Percentiles rank a stretch among this genome's conserved stretches.
Evolutionary conservation across 2,113 vertebrate genomes (phyloP).

Genomic region (Hypocryptadius cinnamomeus): DNA sequence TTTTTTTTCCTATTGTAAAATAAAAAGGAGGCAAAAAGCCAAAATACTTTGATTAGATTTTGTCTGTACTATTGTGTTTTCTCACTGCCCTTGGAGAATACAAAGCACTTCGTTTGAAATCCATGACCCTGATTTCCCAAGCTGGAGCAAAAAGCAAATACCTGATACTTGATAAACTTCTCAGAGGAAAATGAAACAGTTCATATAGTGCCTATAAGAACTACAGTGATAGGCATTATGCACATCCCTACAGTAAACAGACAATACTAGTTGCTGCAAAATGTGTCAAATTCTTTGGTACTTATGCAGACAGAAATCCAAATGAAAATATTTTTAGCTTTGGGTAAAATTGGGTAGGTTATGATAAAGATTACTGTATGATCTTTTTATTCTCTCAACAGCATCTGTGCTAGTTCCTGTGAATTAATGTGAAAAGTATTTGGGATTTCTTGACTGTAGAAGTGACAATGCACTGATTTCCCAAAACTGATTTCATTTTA

Average conservation of each 20-base stretch:
- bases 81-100: slow-evolving; percentile 53
- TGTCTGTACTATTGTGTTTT: slow-evolving; percentile 63
- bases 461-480: not conserved
- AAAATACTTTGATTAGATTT: slow-evolving; percentile 69
- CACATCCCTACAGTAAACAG: not conserved
- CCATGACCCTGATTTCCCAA: slow-evolving; percentile 54
- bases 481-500: not conserved
- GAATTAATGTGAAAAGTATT: not conserved
- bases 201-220: not conserved
- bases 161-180: slow-evolving; percentile 35
- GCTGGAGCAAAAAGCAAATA: slow-evolving; percentile 42
- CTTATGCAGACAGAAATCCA: not conserved
- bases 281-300: not conserved
- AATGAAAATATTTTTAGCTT: not conserved
- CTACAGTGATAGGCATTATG: not conserved
- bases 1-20: slow-evolving; percentile 63
- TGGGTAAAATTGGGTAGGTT: not conserved
- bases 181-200: slow-evolving; percentile 31
- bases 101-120: slow-evolving; percentile 58
- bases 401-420: not conserved
- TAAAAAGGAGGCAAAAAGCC: slow-evolving; percentile 70
- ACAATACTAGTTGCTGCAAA: not conserved
- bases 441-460: not conserved
- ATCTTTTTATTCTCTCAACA: not conserved
- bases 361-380: not conserved